phyloP scores from a whole-genome alignment of 1,140 invertebrate genomes.

The Drosophila baimaii region DNA sequence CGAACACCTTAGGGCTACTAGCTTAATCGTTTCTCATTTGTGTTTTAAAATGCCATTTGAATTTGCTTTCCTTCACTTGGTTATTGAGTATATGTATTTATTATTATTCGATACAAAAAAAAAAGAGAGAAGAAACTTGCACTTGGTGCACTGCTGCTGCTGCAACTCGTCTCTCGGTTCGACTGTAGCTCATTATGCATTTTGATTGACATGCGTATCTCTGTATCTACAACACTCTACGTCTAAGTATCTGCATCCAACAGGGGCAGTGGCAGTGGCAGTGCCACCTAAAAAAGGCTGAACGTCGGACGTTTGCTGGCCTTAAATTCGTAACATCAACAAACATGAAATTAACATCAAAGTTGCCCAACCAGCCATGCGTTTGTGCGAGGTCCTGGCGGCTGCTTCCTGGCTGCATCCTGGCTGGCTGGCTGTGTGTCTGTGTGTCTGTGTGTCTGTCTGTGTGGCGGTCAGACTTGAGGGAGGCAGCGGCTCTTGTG shows the following conservation, averaged over 20 bases:
- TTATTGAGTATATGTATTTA: constrained; percentile 11
- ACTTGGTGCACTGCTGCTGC: constrained; percentile 32
- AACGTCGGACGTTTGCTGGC: constrained; percentile 57
- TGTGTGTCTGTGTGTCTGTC: constrained; percentile 21
- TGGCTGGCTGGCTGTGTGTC: constrained; percentile 6
- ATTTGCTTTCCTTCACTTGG: constrained; percentile 33
- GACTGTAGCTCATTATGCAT: constrained; percentile 67
- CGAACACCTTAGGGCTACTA: constrained; percentile 49
- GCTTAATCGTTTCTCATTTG: constrained; percentile 28
- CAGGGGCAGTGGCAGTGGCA: constrained; percentile 22
- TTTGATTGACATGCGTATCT: constrained; percentile 74
- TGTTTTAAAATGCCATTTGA: constrained; percentile 42
- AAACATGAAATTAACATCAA: constrained; percentile 82
- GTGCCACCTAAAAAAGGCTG: constrained; percentile 17
- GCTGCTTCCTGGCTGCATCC: background rate
- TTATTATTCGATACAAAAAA: constrained; percentile 28
- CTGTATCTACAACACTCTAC: constrained; percentile 55
- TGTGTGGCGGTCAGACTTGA: constrained; percentile 36
- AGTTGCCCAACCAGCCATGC: constrained; percentile 47
- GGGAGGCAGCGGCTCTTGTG: constrained; percentile 16
- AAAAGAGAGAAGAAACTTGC: constrained; percentile 5
- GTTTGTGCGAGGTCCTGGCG: constrained; percentile 10
- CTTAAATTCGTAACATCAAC: constrained; percentile 73
- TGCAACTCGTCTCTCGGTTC: background rate
- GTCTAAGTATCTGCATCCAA: constrained; percentile 30